These are phyloP conservation scores for Acrossocheilus fasciatus DNA, from an alignment of 2,797 vertebrate species.

Conservation along the genomic window DNA sequence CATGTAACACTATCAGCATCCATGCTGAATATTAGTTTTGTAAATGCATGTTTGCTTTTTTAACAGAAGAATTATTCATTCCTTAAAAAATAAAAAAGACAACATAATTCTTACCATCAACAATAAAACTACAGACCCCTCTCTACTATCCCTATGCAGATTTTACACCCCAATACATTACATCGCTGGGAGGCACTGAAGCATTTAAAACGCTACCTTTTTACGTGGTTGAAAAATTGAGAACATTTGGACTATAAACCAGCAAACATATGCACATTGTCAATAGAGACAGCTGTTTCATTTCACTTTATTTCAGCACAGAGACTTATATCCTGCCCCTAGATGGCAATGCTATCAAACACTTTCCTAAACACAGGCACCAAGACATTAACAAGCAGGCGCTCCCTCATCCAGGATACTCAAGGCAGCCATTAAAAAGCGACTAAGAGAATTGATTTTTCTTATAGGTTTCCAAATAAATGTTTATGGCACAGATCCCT, in stretches of 20 bases:
- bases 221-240: conserved; percentile 91
- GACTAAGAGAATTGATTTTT: conserved; percentile 85
- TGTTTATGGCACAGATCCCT: conserved; percentile 82
- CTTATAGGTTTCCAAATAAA: conserved; percentile 89
- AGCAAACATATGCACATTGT: conserved; percentile 98
- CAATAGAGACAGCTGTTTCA: conserved; percentile 97
- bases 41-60: conserved; percentile 69
- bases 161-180: conserved; percentile 57
- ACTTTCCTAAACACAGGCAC: conserved; percentile 86
- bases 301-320: conserved; percentile 84
- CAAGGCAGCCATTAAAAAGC: conserved; percentile 84
- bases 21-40: conserved; percentile 66
- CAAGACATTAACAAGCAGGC: conserved; percentile 86
- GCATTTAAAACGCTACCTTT: conserved; percentile 84
- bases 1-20: conserved; percentile 73
- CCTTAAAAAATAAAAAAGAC: conserved; percentile 58
- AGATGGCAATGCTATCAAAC: conserved; percentile 99
- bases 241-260: conserved; percentile 96
- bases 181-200: conserved; percentile 70
- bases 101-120: conserved; percentile 55
- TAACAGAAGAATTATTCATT: conserved; percentile 92
- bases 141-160: conserved; percentile 34
- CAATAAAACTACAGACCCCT: conserved; percentile 36
- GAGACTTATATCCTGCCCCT: conserved; percentile 93
- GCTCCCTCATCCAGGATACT: conserved; percentile 80